Conservation (phyloP, 1,140 invertebrate genomes). For the Pseudomyrmex sp. region DNA sequence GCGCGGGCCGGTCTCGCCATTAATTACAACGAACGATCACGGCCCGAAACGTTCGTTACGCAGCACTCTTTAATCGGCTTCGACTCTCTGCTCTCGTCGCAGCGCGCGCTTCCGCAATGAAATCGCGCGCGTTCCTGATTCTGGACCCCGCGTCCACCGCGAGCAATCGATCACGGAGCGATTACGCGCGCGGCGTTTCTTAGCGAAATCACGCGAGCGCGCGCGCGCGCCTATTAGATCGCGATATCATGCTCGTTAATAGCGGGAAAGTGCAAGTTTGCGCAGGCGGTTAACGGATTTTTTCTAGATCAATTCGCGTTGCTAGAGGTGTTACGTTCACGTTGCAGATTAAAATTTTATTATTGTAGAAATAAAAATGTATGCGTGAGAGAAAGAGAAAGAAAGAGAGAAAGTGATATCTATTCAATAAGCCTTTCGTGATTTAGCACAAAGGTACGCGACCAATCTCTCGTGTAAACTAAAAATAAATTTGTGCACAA, state of each 20-base stretch:
- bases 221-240: neutral
- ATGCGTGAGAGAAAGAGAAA: neutral
- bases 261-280: slow-evolving; percentile 13
- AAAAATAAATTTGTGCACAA: neutral
- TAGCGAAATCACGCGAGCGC: neutral
- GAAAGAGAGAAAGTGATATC: neutral
- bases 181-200: slow-evolving; percentile 15
- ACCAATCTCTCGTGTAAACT: neutral
- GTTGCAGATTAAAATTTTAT: slow-evolving; percentile 16
- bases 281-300: slow-evolving; percentile 2
- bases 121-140: slow-evolving; percentile 13
- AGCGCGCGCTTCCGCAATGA: slow-evolving; percentile 30
- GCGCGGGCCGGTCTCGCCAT: slow-evolving; percentile 71
- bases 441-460: neutral
- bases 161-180: slow-evolving; percentile 15
- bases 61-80: slow-evolving; percentile 71
- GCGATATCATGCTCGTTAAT: slow-evolving; percentile 23
- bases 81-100: slow-evolving; percentile 43
- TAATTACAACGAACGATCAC: slow-evolving; percentile 76
- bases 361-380: neutral
- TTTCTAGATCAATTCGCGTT: neutral
- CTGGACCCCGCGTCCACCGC: neutral
- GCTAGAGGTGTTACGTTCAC: neutral
- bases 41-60: slow-evolving; percentile 74
- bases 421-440: neutral